These are phyloP conservation scores for Illadopsis cleaveri DNA, from an alignment of 2,113 vertebrate genomes.

Conservation along the genomic window DNA sequence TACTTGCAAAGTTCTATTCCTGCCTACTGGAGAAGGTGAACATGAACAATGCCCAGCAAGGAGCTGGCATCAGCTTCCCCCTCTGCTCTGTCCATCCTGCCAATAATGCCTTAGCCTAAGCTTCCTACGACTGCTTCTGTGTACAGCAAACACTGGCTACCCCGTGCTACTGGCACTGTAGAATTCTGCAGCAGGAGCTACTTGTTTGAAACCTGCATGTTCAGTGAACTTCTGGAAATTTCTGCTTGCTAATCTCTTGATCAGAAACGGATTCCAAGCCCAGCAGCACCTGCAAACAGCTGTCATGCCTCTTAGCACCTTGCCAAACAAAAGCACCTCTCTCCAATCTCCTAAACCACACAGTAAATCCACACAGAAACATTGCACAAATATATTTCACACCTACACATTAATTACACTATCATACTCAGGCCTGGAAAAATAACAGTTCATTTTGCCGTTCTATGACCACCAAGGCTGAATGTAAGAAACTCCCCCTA, in stretches of 20 bases:
- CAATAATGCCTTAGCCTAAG: neutral
- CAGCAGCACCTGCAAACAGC: neutral
- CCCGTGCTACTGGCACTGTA: accelerated
- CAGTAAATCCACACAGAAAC: neutral
- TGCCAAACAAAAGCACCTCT: neutral
- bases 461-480: neutral
- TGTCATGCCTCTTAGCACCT: neutral
- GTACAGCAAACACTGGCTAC: accelerated
- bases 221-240: neutral
- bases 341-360: neutral
- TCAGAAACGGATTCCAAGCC: neutral
- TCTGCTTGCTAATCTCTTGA: neutral
- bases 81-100: neutral
- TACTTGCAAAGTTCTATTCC: neutral
- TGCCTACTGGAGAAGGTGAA: neutral
- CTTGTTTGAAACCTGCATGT: neutral
- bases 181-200: neutral
- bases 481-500: neutral
- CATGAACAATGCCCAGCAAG: neutral
- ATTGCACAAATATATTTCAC: neutral
- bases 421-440: neutral
- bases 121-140: neutral
- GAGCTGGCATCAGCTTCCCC: neutral
- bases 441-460: neutral
- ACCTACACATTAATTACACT: neutral